Conservation (phyloP, 2,888 invertebrate genomes). For the Archaeoteleia sp. region DNA sequence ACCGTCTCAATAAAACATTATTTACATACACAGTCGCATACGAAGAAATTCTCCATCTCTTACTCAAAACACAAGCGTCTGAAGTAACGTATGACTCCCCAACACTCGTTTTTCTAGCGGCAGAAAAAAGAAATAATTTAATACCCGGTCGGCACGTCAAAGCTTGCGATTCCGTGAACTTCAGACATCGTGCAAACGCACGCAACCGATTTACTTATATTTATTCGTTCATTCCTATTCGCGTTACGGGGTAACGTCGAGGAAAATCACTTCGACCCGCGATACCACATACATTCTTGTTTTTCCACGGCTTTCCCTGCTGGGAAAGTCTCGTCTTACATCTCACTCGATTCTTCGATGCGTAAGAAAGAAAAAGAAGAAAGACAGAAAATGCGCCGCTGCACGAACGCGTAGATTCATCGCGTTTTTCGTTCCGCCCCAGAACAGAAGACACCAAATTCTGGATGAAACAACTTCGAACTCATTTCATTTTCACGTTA, state of each 20-base stretch:
- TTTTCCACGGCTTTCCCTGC: constrained; percentile 50
- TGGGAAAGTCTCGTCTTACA: constrained; percentile 45
- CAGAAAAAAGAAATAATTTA: constrained; percentile 46
- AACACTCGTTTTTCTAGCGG: constrained; percentile 40
- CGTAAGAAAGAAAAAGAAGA: no score
- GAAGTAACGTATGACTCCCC: constrained; percentile 39
- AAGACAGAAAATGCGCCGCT: no score
- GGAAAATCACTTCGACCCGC: constrained; percentile 42
- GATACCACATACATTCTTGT: constrained; percentile 27
- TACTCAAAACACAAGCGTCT: constrained; percentile 29
- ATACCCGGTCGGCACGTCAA: constrained; percentile 52
- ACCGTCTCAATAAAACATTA: constrained; percentile 30
- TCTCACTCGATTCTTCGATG: no score
- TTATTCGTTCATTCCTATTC: constrained; percentile 50
- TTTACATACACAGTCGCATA: constrained; percentile 27
- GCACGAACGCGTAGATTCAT: no score
- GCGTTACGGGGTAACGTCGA: constrained; percentile 30
- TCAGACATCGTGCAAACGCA: constrained; percentile 48
- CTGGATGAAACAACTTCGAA: no score
- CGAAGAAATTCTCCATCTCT: constrained; percentile 40
- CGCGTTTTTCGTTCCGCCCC: no score
- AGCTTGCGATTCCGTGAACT: constrained; percentile 52
- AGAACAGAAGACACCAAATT: no score
- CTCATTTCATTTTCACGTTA: no score
- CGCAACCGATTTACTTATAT: constrained; percentile 52